phyloP scores from a whole-genome alignment of 2,888 invertebrate genomes.

The Dorcus hopei region DNA sequence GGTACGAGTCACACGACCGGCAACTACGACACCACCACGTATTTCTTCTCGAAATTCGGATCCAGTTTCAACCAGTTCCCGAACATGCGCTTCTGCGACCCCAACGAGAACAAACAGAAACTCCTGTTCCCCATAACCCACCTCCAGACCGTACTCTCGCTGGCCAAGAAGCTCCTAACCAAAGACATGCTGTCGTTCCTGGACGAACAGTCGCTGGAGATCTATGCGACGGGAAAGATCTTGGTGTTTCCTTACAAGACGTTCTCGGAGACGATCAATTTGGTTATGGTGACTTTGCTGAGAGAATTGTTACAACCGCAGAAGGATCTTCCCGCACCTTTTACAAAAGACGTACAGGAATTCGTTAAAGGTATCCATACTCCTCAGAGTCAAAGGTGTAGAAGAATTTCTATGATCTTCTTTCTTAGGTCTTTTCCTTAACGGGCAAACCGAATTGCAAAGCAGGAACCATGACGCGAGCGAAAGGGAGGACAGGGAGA shows the following conservation, averaged over 20 bases:
- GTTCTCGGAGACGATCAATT: conserved; percentile 90
- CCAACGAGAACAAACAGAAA: conserved; percentile 60
- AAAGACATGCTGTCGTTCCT: conserved; percentile 75
- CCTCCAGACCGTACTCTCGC: conserved; percentile 72
- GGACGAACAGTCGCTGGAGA: conserved; percentile 81
- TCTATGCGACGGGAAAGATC: conserved; percentile 69
- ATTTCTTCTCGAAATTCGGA: conserved; percentile 89
- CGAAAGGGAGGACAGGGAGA: conserved; percentile 78
- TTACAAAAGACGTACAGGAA: conserved; percentile 85
- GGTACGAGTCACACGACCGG: conserved; percentile 3
- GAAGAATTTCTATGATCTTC: too few species aligned
- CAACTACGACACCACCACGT: conserved; percentile 69
- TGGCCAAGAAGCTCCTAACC: conserved; percentile 81
- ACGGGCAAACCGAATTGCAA: conserved; percentile 90
- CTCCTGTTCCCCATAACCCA: conserved; percentile 74
- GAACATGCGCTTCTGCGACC: conserved; percentile 74
- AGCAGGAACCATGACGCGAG: conserved; percentile 81
- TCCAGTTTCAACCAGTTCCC: conserved; percentile 91
- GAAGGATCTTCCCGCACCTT: conserved; percentile 82
- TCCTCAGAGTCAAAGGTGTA: too few species aligned
- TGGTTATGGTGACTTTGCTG: conserved; percentile 88
- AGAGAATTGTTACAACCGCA: conserved; percentile 89
- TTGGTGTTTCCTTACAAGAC: conserved; percentile 85
- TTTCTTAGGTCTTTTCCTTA: conserved; percentile 75
- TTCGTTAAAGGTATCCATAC: conserved; percentile 44